Percentiles rank a stretch among this genome's conserved stretches.
phyloP scores from a whole-genome alignment of 2,113 vertebrate genomes.

The Jaculus jaculus region DNA sequence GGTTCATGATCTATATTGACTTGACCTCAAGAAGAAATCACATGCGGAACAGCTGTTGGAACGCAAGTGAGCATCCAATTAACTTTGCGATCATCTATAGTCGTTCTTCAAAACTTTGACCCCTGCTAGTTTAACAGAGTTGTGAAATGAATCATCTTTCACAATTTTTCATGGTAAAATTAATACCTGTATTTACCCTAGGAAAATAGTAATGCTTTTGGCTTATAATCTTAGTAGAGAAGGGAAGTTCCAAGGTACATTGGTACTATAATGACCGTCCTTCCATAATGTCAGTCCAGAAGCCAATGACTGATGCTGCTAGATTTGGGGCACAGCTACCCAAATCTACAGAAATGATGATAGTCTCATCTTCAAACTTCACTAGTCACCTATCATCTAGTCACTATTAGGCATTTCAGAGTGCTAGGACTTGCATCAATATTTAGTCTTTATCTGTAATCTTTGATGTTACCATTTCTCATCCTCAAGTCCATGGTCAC shows the following conservation, averaged over 20 bases:
- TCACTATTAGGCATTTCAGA: background rate
- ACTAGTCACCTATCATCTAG: background rate
- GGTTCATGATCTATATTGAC: background rate
- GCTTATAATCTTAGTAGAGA: background rate
- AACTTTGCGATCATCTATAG: background rate
- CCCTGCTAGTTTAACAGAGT: background rate
- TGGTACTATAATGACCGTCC: background rate
- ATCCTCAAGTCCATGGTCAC: background rate
- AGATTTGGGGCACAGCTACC: background rate
- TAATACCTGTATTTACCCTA: background rate
- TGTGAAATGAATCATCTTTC: background rate
- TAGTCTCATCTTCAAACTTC: slow-evolving; percentile 13
- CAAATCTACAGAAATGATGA: background rate
- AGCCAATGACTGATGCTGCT: background rate
- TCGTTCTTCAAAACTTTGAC: background rate
- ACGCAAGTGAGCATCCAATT: background rate
- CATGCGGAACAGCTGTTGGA: background rate
- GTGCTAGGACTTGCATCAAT: background rate
- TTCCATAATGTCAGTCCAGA: background rate
- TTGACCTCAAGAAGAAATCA: background rate
- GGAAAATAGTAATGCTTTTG: background rate
- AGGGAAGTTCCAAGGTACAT: background rate
- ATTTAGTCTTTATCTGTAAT: background rate
- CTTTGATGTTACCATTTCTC: background rate
- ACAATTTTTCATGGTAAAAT: slow-evolving; percentile 11